A percentile compares a stretch with the other conserved stretches of the same genome.
Evolutionary conservation across 2,797 vertebrate species (phyloP).

Genomic region (Gymnopithys bicolor): DNA sequence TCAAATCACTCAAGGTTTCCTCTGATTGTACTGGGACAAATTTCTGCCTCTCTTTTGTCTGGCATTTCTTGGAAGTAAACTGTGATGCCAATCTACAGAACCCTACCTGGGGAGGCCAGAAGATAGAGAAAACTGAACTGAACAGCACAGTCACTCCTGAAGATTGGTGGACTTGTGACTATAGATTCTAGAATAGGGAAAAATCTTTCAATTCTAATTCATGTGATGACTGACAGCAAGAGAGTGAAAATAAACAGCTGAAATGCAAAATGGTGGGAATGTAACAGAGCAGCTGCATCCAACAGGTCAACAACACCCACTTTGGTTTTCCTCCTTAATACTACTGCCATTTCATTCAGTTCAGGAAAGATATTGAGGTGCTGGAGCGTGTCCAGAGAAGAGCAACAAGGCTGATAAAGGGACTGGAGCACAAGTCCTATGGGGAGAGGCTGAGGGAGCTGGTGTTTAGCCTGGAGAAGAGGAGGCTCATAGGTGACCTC

Average conservation of each 20-base stretch:
- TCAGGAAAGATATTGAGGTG: too few species aligned
- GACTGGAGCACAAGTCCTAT: too few species aligned
- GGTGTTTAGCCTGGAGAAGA: too few species aligned
- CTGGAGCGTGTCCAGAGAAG: too few species aligned
- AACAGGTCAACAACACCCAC: neutral
- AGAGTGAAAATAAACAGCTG: slow-evolving; percentile 1
- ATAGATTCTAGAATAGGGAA: neutral
- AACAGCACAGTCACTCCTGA: neutral
- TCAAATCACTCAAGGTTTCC: slow-evolving; percentile 39
- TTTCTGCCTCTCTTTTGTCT: slow-evolving; percentile 20
- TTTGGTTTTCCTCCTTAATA: neutral
- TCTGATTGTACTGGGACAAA: neutral
- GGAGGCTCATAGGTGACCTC: too few species aligned
- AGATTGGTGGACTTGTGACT: accelerated
- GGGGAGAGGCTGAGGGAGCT: too few species aligned
- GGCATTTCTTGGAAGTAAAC: slow-evolving; percentile 15
- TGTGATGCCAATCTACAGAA: neutral
- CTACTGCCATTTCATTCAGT: neutral
- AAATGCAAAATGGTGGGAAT: neutral
- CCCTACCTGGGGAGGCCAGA: neutral
- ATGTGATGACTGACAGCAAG: neutral
- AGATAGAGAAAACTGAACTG: neutral
- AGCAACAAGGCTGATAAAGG: too few species aligned
- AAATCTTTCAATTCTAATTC: neutral
- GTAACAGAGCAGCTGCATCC: slow-evolving; percentile 4